A percentile compares a stretch with the other conserved stretches of the same genome.
phyloP scores from a whole-genome alignment of 2,888 invertebrate genomes.

The Lucinisca nassula region DNA sequence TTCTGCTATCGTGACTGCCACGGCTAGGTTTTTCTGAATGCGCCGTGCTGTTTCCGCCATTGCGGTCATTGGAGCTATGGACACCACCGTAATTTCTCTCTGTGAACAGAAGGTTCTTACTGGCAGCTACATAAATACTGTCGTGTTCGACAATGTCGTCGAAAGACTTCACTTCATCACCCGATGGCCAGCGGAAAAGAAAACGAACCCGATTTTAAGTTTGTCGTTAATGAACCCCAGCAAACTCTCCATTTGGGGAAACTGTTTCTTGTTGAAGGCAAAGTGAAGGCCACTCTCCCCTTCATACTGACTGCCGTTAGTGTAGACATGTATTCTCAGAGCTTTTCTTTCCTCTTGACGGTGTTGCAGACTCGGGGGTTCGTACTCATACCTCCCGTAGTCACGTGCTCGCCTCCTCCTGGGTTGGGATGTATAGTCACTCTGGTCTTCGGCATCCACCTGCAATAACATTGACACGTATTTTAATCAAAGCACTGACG shows the following conservation, averaged over 20 bases:
- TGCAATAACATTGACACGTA: background rate
- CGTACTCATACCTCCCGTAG: constrained; percentile 16
- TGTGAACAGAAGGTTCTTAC: background rate
- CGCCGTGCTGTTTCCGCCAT: background rate
- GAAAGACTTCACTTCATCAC: constrained; percentile 4
- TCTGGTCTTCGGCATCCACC: constrained; percentile 10
- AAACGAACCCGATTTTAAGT: constrained; percentile 3
- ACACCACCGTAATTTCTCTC: constrained; percentile 21
- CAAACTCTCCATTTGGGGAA: constrained; percentile 9
- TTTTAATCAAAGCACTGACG: no score
- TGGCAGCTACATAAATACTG: constrained; percentile 34
- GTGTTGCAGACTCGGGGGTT: constrained; percentile 5
- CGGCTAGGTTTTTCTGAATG: constrained; percentile 30
- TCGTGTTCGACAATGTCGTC: constrained; percentile 44
- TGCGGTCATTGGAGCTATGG: background rate
- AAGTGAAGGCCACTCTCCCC: constrained; percentile 13
- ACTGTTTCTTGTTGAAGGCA: constrained; percentile 21
- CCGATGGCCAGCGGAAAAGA: constrained; percentile 43
- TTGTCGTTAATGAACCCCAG: constrained; percentile 1
- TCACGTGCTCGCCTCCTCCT: background rate
- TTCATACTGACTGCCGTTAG: background rate
- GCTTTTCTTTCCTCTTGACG: constrained; percentile 1
- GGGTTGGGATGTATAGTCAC: background rate
- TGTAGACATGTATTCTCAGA: background rate
- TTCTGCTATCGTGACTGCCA: constrained; percentile 46